Evolutionary conservation across 2,113 vertebrate genomes (phyloP).

Genomic region (Fukomys damarensis): DNA sequence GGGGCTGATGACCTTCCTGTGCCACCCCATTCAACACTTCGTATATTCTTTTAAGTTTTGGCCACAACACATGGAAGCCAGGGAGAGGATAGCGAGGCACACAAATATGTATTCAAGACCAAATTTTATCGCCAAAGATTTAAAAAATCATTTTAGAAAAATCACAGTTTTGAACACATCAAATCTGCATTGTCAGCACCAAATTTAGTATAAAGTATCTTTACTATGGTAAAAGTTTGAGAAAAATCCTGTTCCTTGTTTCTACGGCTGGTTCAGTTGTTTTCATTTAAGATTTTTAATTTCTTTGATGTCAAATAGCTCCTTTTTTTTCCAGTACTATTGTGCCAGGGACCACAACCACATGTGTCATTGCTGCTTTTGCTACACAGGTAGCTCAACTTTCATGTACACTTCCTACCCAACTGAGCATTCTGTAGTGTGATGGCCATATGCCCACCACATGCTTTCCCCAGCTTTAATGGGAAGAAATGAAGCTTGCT

Average conservation of each 20-base stretch:
- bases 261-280: background rate
- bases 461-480: background rate
- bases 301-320: constrained; percentile 29
- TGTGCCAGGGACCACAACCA: background rate
- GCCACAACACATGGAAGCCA: background rate
- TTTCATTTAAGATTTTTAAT: constrained; percentile 20
- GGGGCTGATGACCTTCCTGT: background rate
- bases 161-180: background rate
- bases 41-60: background rate
- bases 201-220: background rate
- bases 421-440: background rate
- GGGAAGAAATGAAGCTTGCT: background rate
- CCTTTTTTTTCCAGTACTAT: background rate
- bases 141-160: constrained; percentile 5
- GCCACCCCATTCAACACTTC: background rate
- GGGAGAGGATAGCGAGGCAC: background rate
- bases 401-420: background rate
- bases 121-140: background rate
- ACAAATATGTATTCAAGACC: background rate
- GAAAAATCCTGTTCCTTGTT: background rate
- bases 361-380: background rate
- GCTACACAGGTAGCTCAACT: background rate
- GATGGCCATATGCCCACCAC: background rate
- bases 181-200: background rate
- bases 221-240: background rate